A percentile compares a stretch with the other conserved stretches of the same genome.
Evolutionary conservation across 2,888 invertebrate species (phyloP).

Genomic region (Junonia oenone): DNA sequence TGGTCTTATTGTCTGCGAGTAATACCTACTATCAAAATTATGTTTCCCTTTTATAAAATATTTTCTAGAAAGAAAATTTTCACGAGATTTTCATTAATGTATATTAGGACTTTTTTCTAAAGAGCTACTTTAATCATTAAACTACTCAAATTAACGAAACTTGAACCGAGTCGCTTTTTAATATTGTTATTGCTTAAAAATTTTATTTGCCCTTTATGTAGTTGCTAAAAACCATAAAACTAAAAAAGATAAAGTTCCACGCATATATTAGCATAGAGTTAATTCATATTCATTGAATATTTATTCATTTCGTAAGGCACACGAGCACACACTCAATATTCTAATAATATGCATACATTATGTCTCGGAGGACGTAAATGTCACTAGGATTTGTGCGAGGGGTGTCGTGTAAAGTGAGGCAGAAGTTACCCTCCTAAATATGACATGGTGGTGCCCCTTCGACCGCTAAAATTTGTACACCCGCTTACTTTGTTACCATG

Average conservation of each 20-base stretch:
- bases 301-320: background rate
- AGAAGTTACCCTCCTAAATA: slow-evolving; percentile 3
- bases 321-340: background rate
- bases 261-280: background rate
- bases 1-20: slow-evolving; percentile 9
- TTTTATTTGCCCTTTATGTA: background rate
- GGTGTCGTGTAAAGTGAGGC: background rate
- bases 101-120: too few relatives aligned
- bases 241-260: background rate
- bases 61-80: too few relatives aligned
- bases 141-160: too few relatives aligned
- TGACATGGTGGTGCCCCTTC: slow-evolving; percentile 10
- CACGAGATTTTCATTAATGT: too few relatives aligned
- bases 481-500: background rate
- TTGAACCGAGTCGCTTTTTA: too few relatives aligned
- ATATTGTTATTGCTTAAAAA: background rate
- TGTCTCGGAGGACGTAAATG: background rate
- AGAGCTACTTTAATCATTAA: too few relatives aligned
- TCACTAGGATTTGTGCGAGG: slow-evolving; percentile 1
- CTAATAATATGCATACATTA: background rate
- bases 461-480: slow-evolving; percentile 15
- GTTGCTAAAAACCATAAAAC: background rate
- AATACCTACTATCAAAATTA: background rate
- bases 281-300: background rate
- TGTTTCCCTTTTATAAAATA: background rate